A percentile compares a stretch with the other conserved stretches of the same genome.
Conservation (phyloP, 2,113 vertebrate genomes). For the Sardina pilchardus region DNA sequence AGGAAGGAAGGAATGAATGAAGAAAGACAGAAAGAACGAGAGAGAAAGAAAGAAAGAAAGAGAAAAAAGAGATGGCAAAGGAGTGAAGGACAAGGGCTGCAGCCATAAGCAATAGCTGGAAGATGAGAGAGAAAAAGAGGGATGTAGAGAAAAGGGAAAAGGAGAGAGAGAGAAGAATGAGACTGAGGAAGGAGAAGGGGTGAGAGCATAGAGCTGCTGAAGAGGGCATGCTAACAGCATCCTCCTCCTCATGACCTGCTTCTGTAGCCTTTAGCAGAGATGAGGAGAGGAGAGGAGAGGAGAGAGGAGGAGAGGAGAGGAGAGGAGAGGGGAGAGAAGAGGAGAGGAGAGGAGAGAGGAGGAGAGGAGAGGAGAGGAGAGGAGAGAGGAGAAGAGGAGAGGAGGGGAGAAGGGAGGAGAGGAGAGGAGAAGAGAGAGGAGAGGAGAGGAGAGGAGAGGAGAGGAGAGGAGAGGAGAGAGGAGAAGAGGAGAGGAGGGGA, state of each 20-base stretch:
- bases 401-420: no score
- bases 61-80: conserved; percentile 16
- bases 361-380: no score
- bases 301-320: background rate
- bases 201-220: background rate
- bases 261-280: background rate
- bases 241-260: background rate
- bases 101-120: conserved; percentile 13
- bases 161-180: background rate
- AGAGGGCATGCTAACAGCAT: background rate
- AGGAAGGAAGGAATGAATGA: background rate
- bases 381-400: no score
- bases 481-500: no score
- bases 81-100: no score
- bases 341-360: no score
- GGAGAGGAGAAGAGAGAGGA: no score
- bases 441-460: no score
- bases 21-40: conserved; percentile 4
- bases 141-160: background rate
- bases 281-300: background rate
- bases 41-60: conserved; percentile 6
- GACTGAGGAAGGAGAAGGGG: background rate
- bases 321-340: no score
- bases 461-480: no score
- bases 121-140: conserved; percentile 18